These are phyloP conservation scores for Strigamia maritima DNA, from an alignment of 2,888 invertebrate species.

Conservation along the genomic window DNA sequence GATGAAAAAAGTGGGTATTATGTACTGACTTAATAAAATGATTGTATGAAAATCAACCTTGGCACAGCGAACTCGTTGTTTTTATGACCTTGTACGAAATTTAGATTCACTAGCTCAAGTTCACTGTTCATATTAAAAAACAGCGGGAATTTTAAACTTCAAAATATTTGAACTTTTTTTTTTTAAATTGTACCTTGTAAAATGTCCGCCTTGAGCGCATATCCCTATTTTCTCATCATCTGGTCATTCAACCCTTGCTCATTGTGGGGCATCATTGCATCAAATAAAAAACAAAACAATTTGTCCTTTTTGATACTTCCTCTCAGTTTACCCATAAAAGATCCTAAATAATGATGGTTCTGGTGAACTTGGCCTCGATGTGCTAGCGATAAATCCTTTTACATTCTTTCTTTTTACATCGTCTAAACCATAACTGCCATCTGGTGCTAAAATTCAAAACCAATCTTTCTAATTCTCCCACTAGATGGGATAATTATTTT, in stretches of 20 bases:
- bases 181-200: too few relatives aligned
- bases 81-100: not conserved
- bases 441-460: too few relatives aligned
- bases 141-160: not conserved
- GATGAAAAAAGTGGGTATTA: not conserved
- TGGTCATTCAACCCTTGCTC: not conserved
- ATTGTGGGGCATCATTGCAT: not conserved
- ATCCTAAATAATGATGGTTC: too few relatives aligned
- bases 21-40: not conserved
- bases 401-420: too few relatives aligned
- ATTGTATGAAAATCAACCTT: not conserved
- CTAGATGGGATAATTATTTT: too few relatives aligned
- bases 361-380: too few relatives aligned
- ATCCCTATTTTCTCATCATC: not conserved
- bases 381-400: too few relatives aligned
- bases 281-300: not conserved
- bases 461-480: too few relatives aligned
- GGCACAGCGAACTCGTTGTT: not conserved
- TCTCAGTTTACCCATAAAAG: not conserved
- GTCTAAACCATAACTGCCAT: too few relatives aligned
- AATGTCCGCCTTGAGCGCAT: not conserved
- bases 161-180: not conserved
- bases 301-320: not conserved
- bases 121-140: not conserved
- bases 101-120: not conserved